Conservation (phyloP, 2,113 vertebrate genomes). For the Pomatorhinus ruficollis region DNA sequence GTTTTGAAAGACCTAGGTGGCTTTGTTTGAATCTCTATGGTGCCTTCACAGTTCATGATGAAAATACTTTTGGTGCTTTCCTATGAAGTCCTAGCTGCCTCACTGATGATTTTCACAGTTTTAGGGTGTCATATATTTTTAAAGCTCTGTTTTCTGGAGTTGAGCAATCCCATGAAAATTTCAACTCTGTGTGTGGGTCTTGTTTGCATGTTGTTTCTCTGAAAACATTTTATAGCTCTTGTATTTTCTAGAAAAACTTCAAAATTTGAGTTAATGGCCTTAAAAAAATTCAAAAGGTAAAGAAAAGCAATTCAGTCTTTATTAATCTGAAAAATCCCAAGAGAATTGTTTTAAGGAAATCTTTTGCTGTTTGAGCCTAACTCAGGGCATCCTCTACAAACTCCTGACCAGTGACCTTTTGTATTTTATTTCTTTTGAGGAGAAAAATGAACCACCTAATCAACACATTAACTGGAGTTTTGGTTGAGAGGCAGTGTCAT, state of each 20-base stretch:
- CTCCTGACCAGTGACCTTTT: neutral
- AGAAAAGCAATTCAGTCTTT: neutral
- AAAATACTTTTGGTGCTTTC: neutral
- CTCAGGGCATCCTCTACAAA: neutral
- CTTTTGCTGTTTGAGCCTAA: neutral
- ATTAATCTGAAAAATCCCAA: neutral
- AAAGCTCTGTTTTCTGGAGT: neutral
- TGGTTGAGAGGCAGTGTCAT: neutral
- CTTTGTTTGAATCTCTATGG: neutral
- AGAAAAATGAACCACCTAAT: neutral
- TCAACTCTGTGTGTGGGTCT: accelerated
- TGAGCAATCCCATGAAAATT: neutral
- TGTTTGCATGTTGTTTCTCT: neutral
- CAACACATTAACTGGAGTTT: neutral
- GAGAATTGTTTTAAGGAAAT: neutral
- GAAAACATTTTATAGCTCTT: neutral
- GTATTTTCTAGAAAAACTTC: neutral
- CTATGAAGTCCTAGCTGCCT: neutral
- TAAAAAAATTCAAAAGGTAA: neutral
- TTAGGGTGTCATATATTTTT: neutral
- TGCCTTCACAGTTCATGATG: neutral
- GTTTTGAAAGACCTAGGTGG: neutral
- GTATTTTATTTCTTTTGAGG: neutral
- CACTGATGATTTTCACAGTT: neutral
- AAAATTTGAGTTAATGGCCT: neutral